Base-by-base conservation (phyloP, 2,797 vertebrate genomes). In the Serranus cabrilla region DNA sequence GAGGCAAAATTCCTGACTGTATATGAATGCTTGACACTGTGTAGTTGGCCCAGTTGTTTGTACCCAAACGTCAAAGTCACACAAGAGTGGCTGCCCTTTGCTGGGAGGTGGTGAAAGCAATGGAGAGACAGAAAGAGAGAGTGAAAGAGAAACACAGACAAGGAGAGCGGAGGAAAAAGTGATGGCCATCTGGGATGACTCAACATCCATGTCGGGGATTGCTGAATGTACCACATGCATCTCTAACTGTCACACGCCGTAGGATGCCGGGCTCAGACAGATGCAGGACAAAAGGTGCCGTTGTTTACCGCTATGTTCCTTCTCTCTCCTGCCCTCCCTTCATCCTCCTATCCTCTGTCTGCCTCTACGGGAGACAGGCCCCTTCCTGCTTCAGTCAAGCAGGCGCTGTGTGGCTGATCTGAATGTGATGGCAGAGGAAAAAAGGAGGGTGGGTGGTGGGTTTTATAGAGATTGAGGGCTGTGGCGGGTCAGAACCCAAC, bases 401-500 rank as follows among this genome's bases (percentile, higher is more conserved):
- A 71, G 73, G 65, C 40, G 50, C 79, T 64, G 59, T 49, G 78
- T 66, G 50, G 81, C 75, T 84, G 83, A 85, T 87, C 74, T 80
- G 76, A 86, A 77, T 78, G 83, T 79, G 86, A 85, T 78, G 81
- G 73, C 43, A 57, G 61, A 71, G 51, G 11, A 43, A 70, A 54
- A 50, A 11, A 34, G 39, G 37, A 46, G 60, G 79, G 68, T n/a
- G 69, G 78, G 72, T 54, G 21, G 78, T 71, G 51, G 21, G 71
- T 47, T 76, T 78, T 76, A 76, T 23, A 46, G 75, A 63, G 71
- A 73, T 47, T 74, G 87, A 80, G 88, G 74, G 84, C 68, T 76
- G 76, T 43, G 52, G 80, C 71, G 87, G 94, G 93, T 95, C 92
- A 95, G 74, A 94, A 90, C 92, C 91, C 90, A 89, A 93, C 95